Conservation (phyloP, 2,113 vertebrate species). For the Dipodomys spectabilis region DNA sequence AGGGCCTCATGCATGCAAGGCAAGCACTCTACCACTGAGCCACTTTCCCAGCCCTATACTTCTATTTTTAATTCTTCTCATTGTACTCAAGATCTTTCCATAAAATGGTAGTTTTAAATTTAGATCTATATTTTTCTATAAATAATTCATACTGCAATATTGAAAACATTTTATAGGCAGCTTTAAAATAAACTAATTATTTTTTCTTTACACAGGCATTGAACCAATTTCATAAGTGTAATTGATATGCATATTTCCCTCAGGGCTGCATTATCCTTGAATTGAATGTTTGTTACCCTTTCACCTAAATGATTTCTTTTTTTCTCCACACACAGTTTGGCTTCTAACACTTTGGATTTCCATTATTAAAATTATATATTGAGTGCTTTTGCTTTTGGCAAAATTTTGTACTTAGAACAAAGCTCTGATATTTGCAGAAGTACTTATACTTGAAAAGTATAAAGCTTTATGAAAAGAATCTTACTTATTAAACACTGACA, state of each 20-base stretch:
- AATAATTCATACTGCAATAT: slow-evolving; percentile 77
- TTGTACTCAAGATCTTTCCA: slow-evolving; percentile 55
- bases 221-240: slow-evolving; percentile 80
- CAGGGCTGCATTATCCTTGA: slow-evolving; percentile 79
- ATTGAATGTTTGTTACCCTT: slow-evolving; percentile 82
- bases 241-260: slow-evolving; percentile 79
- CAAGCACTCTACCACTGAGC: too few species aligned
- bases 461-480: slow-evolving; percentile 73
- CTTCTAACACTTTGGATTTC: slow-evolving; percentile 84
- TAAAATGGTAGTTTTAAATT: slow-evolving; percentile 70
- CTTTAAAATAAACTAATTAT: slow-evolving; percentile 78
- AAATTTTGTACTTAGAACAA: slow-evolving; percentile 71
- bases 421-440: slow-evolving; percentile 65
- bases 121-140: slow-evolving; percentile 76
- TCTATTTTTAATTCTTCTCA: slow-evolving; percentile 26
- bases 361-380: slow-evolving; percentile 83
- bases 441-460: slow-evolving; percentile 69
- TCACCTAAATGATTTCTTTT: slow-evolving; percentile 81
- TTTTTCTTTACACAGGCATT: slow-evolving; percentile 79
- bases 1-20: too few species aligned
- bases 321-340: slow-evolving; percentile 63
- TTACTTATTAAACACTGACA: slow-evolving; percentile 63
- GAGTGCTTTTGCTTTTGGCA: slow-evolving; percentile 82
- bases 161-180: slow-evolving; percentile 79
- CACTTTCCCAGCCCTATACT: background rate